Base-by-base conservation (phyloP, 2,888 invertebrate species). In the Gerris lacustris region DNA sequence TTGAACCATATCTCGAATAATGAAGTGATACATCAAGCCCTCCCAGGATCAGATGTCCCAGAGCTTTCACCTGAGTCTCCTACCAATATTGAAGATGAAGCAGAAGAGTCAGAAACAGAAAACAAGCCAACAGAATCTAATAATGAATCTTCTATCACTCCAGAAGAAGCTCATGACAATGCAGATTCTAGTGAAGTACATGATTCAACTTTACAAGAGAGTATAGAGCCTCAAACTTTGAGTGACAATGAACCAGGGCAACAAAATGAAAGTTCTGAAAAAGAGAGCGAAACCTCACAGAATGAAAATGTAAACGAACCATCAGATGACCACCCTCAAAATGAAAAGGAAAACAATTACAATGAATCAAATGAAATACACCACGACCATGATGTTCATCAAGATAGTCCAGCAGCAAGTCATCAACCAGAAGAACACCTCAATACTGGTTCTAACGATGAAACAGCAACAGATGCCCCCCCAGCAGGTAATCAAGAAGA, bases 401-500 rank as follows among this genome's bases (percentile, higher is more conserved):
- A 45, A 47, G 31, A 70, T 31, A 11, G 44, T 17, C 45, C 44
- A 11, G 63, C 70, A 15, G 68, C 72, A 73, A 47, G 73, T 72
- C 45, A 68, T 71, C 55, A 69, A 73, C 45, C 70, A 72, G 72
- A 72, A 67, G 18, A 67, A 17, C 68, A 70, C 67, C 45, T 31
- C 43, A 62, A 15, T 62, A 62, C 62, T 62, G 62, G n/a, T 15
- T 11, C 9, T 67, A 15, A 76, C 44, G 55, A 72, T 64, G 69
- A 73, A 71, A 62, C 74, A 67, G 71, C 71, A 69, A 69, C 72
- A 62, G 73, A 72, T 69, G 67, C 63, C 43, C 44, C 44, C 11
- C 66, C 15, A n/a, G 5, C 44, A 67, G 62, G 62, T 44, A 63
- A 66, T 17, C 43, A 7, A 18, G 47, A 45, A 17, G 45, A 44